Percentiles rank a stretch among this genome's conserved stretches.
Evolutionary conservation across 2,888 invertebrate genomes (phyloP).

Genomic region (Drosophila peninsularis): DNA sequence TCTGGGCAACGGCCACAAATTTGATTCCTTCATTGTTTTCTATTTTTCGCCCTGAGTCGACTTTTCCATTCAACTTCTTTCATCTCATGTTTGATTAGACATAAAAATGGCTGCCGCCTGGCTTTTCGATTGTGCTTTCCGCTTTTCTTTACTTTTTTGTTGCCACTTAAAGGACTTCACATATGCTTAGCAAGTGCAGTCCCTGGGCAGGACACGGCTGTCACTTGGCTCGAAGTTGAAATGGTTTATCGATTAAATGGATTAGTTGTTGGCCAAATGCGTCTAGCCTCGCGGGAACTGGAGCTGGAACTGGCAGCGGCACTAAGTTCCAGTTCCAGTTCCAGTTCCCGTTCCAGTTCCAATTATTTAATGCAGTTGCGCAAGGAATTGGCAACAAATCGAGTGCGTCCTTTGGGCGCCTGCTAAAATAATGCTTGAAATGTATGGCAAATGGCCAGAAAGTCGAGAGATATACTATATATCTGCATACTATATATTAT

Average conservation of each 20-base stretch:
- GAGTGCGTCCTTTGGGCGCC: conserved; percentile 23
- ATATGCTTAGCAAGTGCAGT: conserved; percentile 11
- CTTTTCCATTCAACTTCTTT: conserved; percentile 13
- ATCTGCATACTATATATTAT: conserved; percentile 25
- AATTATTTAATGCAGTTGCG: conserved; percentile 32
- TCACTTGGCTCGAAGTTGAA: conserved; percentile 6
- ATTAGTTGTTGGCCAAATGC: conserved; percentile 8
- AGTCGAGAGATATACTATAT: conserved; percentile 11
- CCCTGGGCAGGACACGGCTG: conserved; percentile 6
- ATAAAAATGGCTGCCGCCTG: neutral
- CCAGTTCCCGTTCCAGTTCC: conserved; percentile 9
- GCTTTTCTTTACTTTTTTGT: neutral
- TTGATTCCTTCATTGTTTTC: neutral
- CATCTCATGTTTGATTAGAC: conserved; percentile 3
- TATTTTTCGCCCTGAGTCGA: conserved; percentile 1
- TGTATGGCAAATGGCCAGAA: conserved; percentile 50
- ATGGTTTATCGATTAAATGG: conserved; percentile 45
- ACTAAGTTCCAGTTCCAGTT: conserved; percentile 22
- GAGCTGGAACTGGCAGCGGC: neutral
- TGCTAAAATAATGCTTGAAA: neutral
- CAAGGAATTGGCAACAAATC: conserved; percentile 31
- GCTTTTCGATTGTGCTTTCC: neutral
- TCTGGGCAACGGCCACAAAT: too few species aligned
- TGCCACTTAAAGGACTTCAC: neutral
- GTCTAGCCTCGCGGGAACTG: conserved; percentile 27